Base-by-base conservation (phyloP, 2,113 vertebrate species). In the Ictalurus furcatus region DNA sequence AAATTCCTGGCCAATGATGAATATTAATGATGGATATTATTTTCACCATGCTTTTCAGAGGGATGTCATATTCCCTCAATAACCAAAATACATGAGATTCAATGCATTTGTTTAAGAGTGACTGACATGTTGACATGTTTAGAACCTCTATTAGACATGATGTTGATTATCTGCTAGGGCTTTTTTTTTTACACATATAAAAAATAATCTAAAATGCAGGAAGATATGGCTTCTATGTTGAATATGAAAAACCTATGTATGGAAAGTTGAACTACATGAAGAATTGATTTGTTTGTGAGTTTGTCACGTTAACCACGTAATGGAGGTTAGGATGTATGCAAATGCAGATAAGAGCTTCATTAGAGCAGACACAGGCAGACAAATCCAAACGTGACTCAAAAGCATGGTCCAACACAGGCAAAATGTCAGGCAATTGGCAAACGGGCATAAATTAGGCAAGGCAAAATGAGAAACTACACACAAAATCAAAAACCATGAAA, bases 191-290 rank as follows among this genome's bases (percentile, higher is more conserved):
- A 80, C n/a, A 48, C 6, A 8, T 19, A 17, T 12, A 56, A 48
- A 48, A 40, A 83, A 34, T 2, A 40, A 61, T 23, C 30, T 58
- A 73, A 65, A 85, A 56, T n/a, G 16, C 21, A 61, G 13, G 30
- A 44, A 40, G 4, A 56, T 6, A 6, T 30, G n/a, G 14, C 17
- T 12, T 21, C 58, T 30, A 19, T 63, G 63, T 79, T 87, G 54
- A 63, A 48, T 87, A 87, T 76, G 13, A 23, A 78, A 87, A 79
- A 48, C 28, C 12, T 25, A 76, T 61, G 73, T 63, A 23, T 52
- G 74, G 28, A 65, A 87, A 30, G 16, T 6, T 56, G 23, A 16
- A 34, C 3, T 79, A 40, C 17, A 12, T 59, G 8, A 17, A 28
- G 17, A 6, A 28, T 87, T 19, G 23, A 17, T 69, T 69, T 73